Conservation (phyloP, 2,113 vertebrate genomes). For the Scolopax mira region DNA sequence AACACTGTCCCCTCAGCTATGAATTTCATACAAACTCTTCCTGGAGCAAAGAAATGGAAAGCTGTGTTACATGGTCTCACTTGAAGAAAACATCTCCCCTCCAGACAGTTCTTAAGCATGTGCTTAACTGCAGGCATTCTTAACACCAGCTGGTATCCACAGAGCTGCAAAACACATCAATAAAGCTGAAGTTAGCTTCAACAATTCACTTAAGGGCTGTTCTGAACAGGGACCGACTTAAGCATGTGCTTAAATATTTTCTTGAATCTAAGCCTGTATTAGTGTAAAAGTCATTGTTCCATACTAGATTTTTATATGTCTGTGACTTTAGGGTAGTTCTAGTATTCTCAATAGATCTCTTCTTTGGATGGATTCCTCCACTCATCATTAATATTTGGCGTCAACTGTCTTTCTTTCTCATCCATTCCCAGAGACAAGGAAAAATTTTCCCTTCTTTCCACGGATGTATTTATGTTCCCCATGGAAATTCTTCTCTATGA, state of each 20-base stretch:
- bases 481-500: slow-evolving; percentile 54
- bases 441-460: slow-evolving; percentile 54
- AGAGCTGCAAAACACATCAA: neutral
- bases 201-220: neutral
- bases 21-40: neutral
- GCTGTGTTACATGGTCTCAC: rapidly evolving
- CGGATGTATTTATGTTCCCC: slow-evolving; percentile 56
- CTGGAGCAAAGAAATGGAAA: neutral
- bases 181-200: neutral
- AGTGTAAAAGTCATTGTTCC: slow-evolving; percentile 56
- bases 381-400: slow-evolving; percentile 57
- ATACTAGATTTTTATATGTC: slow-evolving; percentile 12
- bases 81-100: neutral
- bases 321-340: slow-evolving; percentile 42
- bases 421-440: slow-evolving; percentile 64
- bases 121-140: neutral
- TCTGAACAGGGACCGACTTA: neutral
- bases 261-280: slow-evolving; percentile 28
- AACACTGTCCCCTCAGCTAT: rapidly evolving
- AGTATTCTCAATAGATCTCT: slow-evolving; percentile 32
- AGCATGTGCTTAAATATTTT: slow-evolving; percentile 41
- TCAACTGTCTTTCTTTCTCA: slow-evolving; percentile 62
- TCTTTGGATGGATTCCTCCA: slow-evolving; percentile 47
- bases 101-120: neutral
- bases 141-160: neutral